Percentiles rank a stretch among this genome's conserved stretches.
Evolutionary conservation across 2,888 invertebrate species (phyloP).

Genomic region (Sarcophaga variegata): DNA sequence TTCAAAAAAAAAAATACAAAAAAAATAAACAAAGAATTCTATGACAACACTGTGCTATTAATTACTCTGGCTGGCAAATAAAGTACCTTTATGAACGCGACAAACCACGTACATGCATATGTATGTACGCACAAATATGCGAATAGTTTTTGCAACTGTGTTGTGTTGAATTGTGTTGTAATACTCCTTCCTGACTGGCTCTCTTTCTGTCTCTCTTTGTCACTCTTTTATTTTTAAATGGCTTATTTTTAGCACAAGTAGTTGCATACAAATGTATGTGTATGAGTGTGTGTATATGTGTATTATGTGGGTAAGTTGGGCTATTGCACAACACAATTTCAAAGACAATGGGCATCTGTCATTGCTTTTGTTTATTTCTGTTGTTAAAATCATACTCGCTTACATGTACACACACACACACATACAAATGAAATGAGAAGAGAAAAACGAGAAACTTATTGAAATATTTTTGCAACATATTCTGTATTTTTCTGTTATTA

Average conservation of each 20-base stretch:
- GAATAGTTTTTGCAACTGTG: not conserved
- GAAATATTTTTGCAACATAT: not conserved
- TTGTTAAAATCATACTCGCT: too few species aligned
- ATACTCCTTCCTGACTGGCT: too few species aligned
- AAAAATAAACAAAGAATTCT: not conserved
- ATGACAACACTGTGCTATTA: conserved; percentile 1
- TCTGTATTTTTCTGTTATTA: not conserved
- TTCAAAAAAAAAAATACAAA: not conserved
- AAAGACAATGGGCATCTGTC: conserved; percentile 60
- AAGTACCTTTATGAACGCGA: not conserved
- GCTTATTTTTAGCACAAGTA: not conserved
- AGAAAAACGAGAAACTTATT: not conserved
- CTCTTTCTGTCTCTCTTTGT: not conserved
- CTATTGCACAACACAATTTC: conserved; percentile 34
- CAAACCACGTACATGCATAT: not conserved
- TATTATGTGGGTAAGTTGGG: conserved; percentile 12
- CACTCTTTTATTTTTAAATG: not conserved
- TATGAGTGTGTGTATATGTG: not conserved
- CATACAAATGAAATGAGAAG: not conserved
- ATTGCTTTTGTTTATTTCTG: conserved; percentile 46
- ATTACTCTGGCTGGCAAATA: conserved; percentile 40
- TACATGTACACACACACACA: too few species aligned
- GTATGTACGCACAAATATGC: not conserved
- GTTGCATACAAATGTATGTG: not conserved
- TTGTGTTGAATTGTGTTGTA: too few species aligned